Evolutionary conservation across 2,113 vertebrate genomes (phyloP).

Genomic region (Mormyrus iriodes): DNA sequence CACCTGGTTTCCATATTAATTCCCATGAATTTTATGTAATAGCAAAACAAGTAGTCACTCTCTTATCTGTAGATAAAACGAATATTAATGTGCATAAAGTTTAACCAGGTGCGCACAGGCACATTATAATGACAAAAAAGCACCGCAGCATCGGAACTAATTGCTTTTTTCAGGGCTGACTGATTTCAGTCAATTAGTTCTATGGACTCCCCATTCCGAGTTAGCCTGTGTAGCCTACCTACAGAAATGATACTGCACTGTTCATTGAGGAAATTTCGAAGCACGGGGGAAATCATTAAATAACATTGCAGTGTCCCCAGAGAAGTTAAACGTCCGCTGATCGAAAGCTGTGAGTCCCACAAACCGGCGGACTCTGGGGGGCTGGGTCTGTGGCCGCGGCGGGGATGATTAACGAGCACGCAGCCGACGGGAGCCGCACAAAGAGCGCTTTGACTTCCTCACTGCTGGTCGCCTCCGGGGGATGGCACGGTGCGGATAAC

Average conservation of each 20-base stretch:
- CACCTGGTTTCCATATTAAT: background rate
- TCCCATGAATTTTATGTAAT: background rate
- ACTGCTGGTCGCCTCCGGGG: constrained; percentile 58
- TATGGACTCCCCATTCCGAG: background rate
- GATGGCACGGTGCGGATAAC: constrained; percentile 38
- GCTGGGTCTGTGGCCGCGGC: constrained; percentile 49
- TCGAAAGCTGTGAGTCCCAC: constrained; percentile 50
- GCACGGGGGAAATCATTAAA: background rate
- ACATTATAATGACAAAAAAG: background rate
- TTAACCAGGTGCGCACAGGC: background rate
- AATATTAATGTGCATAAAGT: background rate
- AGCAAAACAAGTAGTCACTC: background rate
- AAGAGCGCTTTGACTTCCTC: constrained; percentile 72
- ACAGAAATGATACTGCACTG: background rate
- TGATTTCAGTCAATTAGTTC: background rate
- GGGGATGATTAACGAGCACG: constrained; percentile 67
- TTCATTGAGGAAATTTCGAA: background rate
- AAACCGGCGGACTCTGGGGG: constrained; percentile 45
- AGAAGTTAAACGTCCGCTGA: constrained; percentile 59
- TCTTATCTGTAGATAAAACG: background rate
- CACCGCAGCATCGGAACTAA: background rate
- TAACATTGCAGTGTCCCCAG: constrained; percentile 28
- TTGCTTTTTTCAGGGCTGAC: background rate
- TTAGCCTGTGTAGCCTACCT: background rate
- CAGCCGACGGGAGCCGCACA: constrained; percentile 60